Base-by-base conservation (phyloP, 64 coral and sea anemone species). In the Dendronephthya gigantea region DNA sequence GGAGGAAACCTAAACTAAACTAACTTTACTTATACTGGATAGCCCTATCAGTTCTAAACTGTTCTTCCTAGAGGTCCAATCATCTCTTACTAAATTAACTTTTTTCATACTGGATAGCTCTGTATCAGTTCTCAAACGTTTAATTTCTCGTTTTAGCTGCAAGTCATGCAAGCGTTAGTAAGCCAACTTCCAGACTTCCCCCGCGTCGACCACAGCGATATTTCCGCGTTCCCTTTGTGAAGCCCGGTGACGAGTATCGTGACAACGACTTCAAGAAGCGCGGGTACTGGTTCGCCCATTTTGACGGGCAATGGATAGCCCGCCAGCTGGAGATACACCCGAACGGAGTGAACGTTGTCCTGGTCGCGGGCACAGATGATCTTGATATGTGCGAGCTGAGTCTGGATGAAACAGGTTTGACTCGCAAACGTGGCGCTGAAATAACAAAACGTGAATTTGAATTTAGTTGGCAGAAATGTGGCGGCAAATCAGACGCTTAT, bases 241-340 rank as follows among this genome's bases (percentile, higher is more conserved):
- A 87, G 33, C 92, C 84, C 3, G 59, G 89, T 23, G 90, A 93
- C 69, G 85, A 88, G 84, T 90, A 98, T 66, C 87, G 91, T 9
- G 92, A 98, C 11, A 83, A 47, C 14, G 89, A 93, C 59, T 98
- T 84, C 85, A 90, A 90, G 83, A 98, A 98, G n/a, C 95, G 93
- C 45, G 95, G 95, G 28, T 41, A n/a, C 13, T 93, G 95, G 95
- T 98, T 90, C 89, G 95, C 95, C 33, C 95, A 98, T 41, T 98
- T 98, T 90, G 95, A 98, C 87, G 95, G 95, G 6, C 95, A 98
- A 51, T 98, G 92, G 90, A 93, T 98, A 72, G 95, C 92, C 19
- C 95, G 95, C 34, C 95, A 98, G 85, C 89, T 98, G 88, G 95
- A 98, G 35, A 52, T 98, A 19, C 92, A 93, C 40, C 81, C 84